phyloP scores from a whole-genome alignment of 2,113 vertebrate genomes.

The Boulengeromyrus knoepffleri region DNA sequence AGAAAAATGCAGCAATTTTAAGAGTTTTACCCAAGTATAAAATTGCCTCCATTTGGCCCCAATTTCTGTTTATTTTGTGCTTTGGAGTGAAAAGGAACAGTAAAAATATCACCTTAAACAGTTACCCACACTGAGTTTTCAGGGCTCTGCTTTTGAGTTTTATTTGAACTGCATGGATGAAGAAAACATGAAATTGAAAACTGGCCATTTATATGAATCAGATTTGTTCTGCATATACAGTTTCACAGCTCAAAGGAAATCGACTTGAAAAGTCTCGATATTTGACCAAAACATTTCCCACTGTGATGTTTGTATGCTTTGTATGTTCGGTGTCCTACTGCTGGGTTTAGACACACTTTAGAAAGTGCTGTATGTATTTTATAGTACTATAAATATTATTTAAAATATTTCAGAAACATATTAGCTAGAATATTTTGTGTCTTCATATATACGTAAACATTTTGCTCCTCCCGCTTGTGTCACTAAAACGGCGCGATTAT shows the following conservation, averaged over 20 bases:
- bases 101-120: slow-evolving; percentile 26
- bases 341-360: background rate
- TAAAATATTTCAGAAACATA: background rate
- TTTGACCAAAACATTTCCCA: background rate
- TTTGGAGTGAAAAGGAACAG: slow-evolving; percentile 13
- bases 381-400: background rate
- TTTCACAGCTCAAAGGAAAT: slow-evolving; percentile 39
- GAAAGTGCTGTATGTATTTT: background rate
- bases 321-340: background rate
- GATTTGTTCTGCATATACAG: slow-evolving; percentile 58
- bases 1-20: slow-evolving; percentile 1
- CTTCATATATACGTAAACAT: background rate
- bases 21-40: slow-evolving; percentile 29
- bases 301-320: background rate
- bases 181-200: slow-evolving; percentile 52
- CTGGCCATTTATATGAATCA: slow-evolving; percentile 58
- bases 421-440: background rate
- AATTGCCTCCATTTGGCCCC: slow-evolving; percentile 22
- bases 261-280: slow-evolving; percentile 45
- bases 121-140: slow-evolving; percentile 18
- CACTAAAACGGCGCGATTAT: background rate
- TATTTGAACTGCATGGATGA: slow-evolving; percentile 51
- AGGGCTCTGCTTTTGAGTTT: slow-evolving; percentile 45
- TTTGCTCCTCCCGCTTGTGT: background rate
- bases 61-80: slow-evolving; percentile 23